Evolutionary conservation across 1,140 invertebrate species (phyloP).

Genomic region (Lordiphosa mommai): DNA sequence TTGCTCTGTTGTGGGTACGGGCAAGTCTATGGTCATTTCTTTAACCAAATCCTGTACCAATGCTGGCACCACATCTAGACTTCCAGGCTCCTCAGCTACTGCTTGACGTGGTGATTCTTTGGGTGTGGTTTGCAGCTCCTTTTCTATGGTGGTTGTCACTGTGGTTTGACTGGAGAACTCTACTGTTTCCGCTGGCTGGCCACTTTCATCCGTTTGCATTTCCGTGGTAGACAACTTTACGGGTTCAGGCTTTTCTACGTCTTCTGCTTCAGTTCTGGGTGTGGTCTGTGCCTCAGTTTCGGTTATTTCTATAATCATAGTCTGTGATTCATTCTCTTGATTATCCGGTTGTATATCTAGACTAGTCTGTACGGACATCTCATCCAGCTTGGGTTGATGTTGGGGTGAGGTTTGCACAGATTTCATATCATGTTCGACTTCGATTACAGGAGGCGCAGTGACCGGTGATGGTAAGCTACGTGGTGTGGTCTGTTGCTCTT

Average conservation of each 20-base stretch:
- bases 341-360: slow-evolving; percentile 69
- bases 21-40: slow-evolving; percentile 70
- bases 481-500: slow-evolving; percentile 80
- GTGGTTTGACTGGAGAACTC: slow-evolving; percentile 83
- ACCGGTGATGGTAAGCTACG: slow-evolving; percentile 37
- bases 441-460: neutral
- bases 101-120: slow-evolving; percentile 66
- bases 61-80: slow-evolving; percentile 50
- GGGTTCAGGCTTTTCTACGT: slow-evolving; percentile 5
- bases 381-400: slow-evolving; percentile 74
- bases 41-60: slow-evolving; percentile 78
- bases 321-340: slow-evolving; percentile 73
- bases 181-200: slow-evolving; percentile 73
- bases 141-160: slow-evolving; percentile 80
- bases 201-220: slow-evolving; percentile 71
- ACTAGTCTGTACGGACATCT: slow-evolving; percentile 80
- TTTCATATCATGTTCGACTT: slow-evolving; percentile 79
- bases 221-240: slow-evolving; percentile 42
- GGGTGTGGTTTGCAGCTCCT: slow-evolving; percentile 81
- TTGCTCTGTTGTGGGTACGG: slow-evolving; percentile 61
- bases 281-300: slow-evolving; percentile 75
- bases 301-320: slow-evolving; percentile 53
- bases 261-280: slow-evolving; percentile 39
- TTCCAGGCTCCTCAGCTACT: slow-evolving; percentile 24
- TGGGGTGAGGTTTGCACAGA: slow-evolving; percentile 84